Conservation (phyloP, 2,888 invertebrate species). For the Vandiemenella viatica region DNA sequence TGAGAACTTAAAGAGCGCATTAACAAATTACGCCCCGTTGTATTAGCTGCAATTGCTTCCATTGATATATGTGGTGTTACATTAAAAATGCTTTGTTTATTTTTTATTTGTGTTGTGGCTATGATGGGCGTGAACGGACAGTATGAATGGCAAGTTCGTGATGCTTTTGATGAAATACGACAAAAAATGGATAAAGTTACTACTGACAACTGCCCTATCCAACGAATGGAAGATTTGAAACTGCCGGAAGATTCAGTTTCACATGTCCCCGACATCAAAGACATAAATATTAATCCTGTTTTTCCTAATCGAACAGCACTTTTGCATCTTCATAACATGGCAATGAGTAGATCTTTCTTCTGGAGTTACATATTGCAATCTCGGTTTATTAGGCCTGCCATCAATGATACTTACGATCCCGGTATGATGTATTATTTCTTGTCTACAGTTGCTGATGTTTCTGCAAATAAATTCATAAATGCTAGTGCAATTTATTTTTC, state of each 20-base stretch:
- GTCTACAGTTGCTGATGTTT: conserved; percentile 87
- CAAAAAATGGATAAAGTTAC: conserved; percentile 69
- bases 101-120: too few relatives aligned
- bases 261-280: conserved; percentile 83
- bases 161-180: conserved; percentile 79
- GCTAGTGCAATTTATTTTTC: conserved; percentile 88
- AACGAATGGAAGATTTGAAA: conserved; percentile 68
- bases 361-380: conserved; percentile 90
- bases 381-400: conserved; percentile 74
- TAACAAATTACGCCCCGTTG: too few relatives aligned
- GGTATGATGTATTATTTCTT: conserved; percentile 97
- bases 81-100: too few relatives aligned
- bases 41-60: too few relatives aligned
- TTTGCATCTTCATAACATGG: conserved; percentile 89
- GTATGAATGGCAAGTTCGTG: conserved; percentile 83
- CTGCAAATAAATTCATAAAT: conserved; percentile 80
- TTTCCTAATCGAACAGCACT: conserved; percentile 88
- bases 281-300: conserved; percentile 84
- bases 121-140: conserved; percentile 55
- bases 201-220: conserved; percentile 78
- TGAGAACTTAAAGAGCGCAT: too few relatives aligned
- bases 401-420: conserved; percentile 86
- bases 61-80: too few relatives aligned
- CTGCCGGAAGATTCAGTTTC: conserved; percentile 74
- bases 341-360: conserved; percentile 87